phyloP scores from a whole-genome alignment of 35 echinoderm and acorn worm species.

The Hemicentrotus pulcherrimus region DNA sequence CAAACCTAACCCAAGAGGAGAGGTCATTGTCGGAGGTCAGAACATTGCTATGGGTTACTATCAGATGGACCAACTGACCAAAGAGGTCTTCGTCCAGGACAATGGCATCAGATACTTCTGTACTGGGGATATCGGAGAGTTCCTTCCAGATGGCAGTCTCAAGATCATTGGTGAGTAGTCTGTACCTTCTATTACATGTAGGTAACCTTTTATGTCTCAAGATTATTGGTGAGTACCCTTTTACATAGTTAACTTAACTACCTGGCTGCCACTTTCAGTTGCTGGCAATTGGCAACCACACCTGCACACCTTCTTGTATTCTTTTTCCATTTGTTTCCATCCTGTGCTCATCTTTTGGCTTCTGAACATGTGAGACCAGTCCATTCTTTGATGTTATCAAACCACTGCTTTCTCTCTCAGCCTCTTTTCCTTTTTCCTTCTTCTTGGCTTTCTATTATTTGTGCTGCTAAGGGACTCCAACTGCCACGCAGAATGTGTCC shows the following conservation, averaged over 20 bases:
- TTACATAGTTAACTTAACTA: not conserved
- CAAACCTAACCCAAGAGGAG: constrained; percentile 88
- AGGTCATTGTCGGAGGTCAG: constrained; percentile 83
- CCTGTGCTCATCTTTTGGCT: too few species aligned
- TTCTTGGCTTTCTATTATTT: too few species aligned
- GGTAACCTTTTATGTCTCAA: constrained; percentile 42
- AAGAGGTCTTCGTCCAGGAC: constrained; percentile 55
- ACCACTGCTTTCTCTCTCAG: too few species aligned
- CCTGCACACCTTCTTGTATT: too few species aligned
- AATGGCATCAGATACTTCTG: constrained; percentile 80
- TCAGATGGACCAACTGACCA: constrained; percentile 82
- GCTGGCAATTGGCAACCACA: too few species aligned
- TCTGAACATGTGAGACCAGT: too few species aligned
- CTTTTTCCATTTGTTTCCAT: too few species aligned
- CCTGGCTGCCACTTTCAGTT: not conserved
- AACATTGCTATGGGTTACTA: constrained; percentile 92
- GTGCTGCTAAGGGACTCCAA: too few species aligned
- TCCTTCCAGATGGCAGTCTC: constrained; percentile 78
- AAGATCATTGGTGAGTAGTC: constrained; percentile 80
- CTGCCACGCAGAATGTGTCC: too few species aligned
- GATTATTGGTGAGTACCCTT: constrained; percentile 76
- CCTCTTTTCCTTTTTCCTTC: too few species aligned
- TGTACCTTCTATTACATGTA: not conserved
- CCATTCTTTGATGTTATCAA: too few species aligned
- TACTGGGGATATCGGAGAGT: constrained; percentile 89